Evolutionary conservation across 2,797 vertebrate species (phyloP), one percentile per base, ranked within the genome.

Genomic region (Loris lydekkerianus): DNA sequence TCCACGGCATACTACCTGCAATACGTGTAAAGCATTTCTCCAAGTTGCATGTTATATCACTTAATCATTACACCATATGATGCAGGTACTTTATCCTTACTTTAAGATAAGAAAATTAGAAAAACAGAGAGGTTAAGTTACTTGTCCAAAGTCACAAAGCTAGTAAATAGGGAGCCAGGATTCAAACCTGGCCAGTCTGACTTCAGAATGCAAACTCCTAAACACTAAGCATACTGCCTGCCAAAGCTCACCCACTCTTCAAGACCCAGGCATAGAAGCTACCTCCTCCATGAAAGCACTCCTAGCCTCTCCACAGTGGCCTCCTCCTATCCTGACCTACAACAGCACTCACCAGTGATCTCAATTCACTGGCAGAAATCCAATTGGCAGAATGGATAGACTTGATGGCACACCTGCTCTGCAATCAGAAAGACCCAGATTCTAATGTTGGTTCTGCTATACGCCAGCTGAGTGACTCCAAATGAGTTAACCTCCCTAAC

Each of bases 71-170:
- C 27, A 72, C 86, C 23, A 76, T 29, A 25, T 25, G 56, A 87
- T 61, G 34, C 78, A 88, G 40, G 20, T 20, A 88, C 29, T 81
- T 58, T 29, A 63, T 89, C 29, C 25, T 76, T n/a, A 87, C 13
- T 87, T 89, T 34, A 77, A 89, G 29, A n/a, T 37, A 37, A 81
- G 23, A 93, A 80, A 93, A 70, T 23, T 72, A 69, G 61, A 37
- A 43, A 43, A 77, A 69, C 46, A 84, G 21, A 63, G 29, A 91
- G 40, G 27, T 67, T 56, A 34, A 34, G 13, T 34, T 56, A 81
- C 43, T 46, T 94, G 69, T 14, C 31, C 37, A 81, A 86, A 31
- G 43, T 76, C 60, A 88, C 1, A 63, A 75, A 94, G 29, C 53
- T 29, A 46, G 65, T 80, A 56, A 72, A 56, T 0, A 76, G 49